Conservation (phyloP, 2,888 invertebrate species). For the Onthophagus sagittarius region DNA sequence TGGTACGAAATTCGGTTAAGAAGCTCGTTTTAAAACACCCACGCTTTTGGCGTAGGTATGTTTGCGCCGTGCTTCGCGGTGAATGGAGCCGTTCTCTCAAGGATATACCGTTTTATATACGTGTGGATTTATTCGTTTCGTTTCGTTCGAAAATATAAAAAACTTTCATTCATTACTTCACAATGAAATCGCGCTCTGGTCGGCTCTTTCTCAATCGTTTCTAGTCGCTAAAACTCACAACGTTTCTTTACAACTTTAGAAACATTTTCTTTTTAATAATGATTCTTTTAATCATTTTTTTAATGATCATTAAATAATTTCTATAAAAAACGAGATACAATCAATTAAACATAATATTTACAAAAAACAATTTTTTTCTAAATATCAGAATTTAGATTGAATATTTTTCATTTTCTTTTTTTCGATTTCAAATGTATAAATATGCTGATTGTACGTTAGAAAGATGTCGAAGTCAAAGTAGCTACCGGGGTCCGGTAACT, state of each 20-base stretch:
- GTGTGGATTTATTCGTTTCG: neutral
- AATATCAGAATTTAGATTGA: no score
- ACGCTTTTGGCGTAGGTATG: neutral
- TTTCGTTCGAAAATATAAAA: neutral
- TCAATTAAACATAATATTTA: no score
- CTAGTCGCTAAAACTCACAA: neutral
- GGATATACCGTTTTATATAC: slow-evolving; percentile 2
- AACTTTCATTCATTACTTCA: neutral
- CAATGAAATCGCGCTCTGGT: neutral
- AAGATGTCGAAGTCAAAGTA: neutral
- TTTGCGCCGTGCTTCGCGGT: neutral
- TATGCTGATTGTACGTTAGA: neutral
- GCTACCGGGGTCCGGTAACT: neutral
- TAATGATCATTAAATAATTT: no score
- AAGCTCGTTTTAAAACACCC: neutral
- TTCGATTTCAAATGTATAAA: no score
- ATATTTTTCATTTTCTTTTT: no score
- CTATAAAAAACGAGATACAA: no score
- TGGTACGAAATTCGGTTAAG: neutral
- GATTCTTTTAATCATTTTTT: no score
- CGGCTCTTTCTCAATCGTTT: neutral
- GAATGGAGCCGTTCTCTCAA: neutral
- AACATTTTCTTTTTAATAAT: no score
- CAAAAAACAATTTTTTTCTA: no score
- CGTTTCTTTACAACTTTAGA: neutral